Percentiles rank a stretch among this genome's conserved stretches.
Conservation (phyloP, 2,797 vertebrate genomes). For the Thunnus albacares region DNA sequence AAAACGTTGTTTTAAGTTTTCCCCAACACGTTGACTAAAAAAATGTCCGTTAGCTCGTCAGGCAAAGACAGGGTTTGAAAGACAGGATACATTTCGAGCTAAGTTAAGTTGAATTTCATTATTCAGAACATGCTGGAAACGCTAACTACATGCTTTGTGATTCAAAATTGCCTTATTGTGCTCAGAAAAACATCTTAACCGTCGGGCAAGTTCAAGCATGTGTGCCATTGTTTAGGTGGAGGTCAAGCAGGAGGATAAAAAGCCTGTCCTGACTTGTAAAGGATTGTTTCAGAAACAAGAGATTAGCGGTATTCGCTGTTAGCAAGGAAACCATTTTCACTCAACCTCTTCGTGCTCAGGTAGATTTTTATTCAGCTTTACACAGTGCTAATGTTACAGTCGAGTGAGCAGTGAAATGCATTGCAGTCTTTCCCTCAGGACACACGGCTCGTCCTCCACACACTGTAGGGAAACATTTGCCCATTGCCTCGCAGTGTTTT, state of each 20-base stretch:
- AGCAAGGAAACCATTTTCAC: constrained; percentile 12
- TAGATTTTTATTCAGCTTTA: not conserved
- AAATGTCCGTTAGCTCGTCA: constrained; percentile 63
- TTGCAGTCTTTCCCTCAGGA: not conserved
- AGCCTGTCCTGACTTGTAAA: constrained; percentile 28
- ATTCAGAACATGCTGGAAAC: not conserved
- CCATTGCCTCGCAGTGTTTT: constrained; percentile 64
- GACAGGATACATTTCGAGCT: not conserved
- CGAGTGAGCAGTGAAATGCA: no score
- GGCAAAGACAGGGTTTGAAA: not conserved
- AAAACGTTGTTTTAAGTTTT: constrained; percentile 15
- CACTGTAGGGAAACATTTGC: constrained; percentile 41
- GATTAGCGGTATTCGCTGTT: constrained; percentile 23
- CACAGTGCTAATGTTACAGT: no score
- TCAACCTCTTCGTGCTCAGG: not conserved
- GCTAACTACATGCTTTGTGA: not conserved
- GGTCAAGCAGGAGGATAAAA: constrained; percentile 6
- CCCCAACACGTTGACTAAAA: not conserved
- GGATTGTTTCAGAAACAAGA: constrained; percentile 15
- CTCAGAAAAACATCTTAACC: no score
- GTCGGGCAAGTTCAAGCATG: constrained; percentile 56
- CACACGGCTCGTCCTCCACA: not conserved
- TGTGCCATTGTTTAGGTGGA: constrained; percentile 45
- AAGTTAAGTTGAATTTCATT: no score
- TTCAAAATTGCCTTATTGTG: not conserved